Evolutionary conservation across 2,113 vertebrate species (phyloP).

Genomic region (Sminthopsis crassicaudata): DNA sequence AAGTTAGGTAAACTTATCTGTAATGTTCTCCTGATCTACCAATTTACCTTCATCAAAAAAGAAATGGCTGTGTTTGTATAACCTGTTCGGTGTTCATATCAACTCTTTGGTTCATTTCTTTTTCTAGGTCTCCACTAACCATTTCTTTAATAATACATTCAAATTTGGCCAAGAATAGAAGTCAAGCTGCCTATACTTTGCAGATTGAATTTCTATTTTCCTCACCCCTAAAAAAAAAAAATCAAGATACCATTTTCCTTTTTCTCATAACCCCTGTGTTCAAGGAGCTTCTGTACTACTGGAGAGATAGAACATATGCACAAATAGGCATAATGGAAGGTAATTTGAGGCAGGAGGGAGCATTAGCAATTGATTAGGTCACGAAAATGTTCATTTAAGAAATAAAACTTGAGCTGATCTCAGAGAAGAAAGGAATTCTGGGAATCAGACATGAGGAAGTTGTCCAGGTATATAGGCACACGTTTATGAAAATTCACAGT

Average conservation of each 20-base stretch:
- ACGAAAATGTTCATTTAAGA: too few relatives aligned
- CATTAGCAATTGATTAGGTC: too few relatives aligned
- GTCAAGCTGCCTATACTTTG: background rate
- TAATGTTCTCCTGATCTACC: background rate
- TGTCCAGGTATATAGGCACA: too few relatives aligned
- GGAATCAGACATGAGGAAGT: too few relatives aligned
- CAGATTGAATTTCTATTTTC: background rate
- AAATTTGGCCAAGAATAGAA: background rate
- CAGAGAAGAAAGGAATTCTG: too few relatives aligned
- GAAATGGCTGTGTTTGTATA: background rate
- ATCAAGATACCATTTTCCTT: background rate
- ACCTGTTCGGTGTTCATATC: background rate
- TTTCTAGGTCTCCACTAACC: background rate
- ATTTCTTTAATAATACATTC: background rate
- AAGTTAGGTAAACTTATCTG: background rate
- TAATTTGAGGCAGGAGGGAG: too few relatives aligned
- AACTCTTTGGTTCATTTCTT: background rate
- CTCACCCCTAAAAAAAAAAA: background rate
- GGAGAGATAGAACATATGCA: too few relatives aligned
- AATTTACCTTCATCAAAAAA: background rate
- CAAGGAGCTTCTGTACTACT: too few relatives aligned
- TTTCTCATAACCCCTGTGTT: background rate
- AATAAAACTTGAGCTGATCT: too few relatives aligned
- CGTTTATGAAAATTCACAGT: too few relatives aligned
- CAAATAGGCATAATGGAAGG: too few relatives aligned